Percentiles rank a stretch among this genome's conserved stretches.
Conservation (phyloP, 1,140 invertebrate genomes). For the Mizuhopecten yessoensis region DNA sequence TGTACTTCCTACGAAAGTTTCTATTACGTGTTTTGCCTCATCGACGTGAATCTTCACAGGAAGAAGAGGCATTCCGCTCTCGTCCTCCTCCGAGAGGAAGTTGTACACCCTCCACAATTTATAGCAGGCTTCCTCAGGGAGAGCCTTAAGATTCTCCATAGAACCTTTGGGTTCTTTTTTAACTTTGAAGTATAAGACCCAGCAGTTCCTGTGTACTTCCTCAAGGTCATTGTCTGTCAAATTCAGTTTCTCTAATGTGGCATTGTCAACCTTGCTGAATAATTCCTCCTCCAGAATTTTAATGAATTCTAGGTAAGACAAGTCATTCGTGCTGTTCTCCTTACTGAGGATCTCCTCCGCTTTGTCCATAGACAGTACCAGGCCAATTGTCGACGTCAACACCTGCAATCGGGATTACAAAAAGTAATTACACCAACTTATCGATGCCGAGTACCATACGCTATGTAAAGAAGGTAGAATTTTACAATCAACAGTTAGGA, state of each 20-base stretch:
- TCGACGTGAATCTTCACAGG: slow-evolving; percentile 79
- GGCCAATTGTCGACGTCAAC: slow-evolving; percentile 89
- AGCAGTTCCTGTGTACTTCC: slow-evolving; percentile 89
- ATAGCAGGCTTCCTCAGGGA: slow-evolving; percentile 87
- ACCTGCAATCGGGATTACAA: slow-evolving; percentile 85
- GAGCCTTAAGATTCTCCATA: slow-evolving; percentile 10
- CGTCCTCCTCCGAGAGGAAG: slow-evolving; percentile 86
- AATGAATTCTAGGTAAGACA: slow-evolving; percentile 90
- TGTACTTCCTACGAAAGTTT: slow-evolving; percentile 75
- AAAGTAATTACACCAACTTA: too few relatives aligned
- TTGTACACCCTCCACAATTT: slow-evolving; percentile 92
- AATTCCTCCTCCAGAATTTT: slow-evolving; percentile 90
- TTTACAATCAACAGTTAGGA: too few relatives aligned
- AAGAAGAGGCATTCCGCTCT: slow-evolving; percentile 69
- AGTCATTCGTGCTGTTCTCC: slow-evolving; percentile 86
- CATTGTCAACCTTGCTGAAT: slow-evolving; percentile 85
- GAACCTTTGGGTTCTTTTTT: slow-evolving; percentile 41
- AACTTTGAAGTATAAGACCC: slow-evolving; percentile 86
- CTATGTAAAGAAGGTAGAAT: too few relatives aligned
- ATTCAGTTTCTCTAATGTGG: slow-evolving; percentile 43
- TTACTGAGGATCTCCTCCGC: slow-evolving; percentile 91
- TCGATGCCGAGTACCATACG: too few relatives aligned
- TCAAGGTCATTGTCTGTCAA: slow-evolving; percentile 85
- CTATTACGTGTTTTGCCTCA: slow-evolving; percentile 79
- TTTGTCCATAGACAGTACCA: slow-evolving; percentile 88